Evolutionary conservation across 2,888 invertebrate species (phyloP).

Genomic region (Conomelus anceps): DNA sequence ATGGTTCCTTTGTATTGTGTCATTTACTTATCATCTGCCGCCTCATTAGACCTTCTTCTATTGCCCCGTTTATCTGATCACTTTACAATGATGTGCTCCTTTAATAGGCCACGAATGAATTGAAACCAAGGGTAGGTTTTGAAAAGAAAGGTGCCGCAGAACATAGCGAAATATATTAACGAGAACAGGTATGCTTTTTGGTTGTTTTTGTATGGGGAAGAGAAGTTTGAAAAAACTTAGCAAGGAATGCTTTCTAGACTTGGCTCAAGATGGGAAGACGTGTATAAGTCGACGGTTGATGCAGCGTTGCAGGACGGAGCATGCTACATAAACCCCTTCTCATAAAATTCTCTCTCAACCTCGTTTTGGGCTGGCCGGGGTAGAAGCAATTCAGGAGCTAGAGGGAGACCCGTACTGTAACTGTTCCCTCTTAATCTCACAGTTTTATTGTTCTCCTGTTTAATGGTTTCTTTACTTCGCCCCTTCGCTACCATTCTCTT

Average conservation of each 20-base stretch:
- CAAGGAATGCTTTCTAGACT: background rate
- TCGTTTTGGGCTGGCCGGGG: background rate
- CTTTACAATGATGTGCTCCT: background rate
- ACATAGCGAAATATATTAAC: background rate
- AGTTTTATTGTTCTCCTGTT: slow-evolving; percentile 7
- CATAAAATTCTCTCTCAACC: background rate
- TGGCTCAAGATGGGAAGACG: background rate
- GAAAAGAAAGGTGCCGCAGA: background rate
- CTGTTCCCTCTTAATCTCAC: slow-evolving; percentile 8
- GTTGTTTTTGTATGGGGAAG: background rate
- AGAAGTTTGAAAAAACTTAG: background rate
- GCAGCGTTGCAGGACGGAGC: background rate
- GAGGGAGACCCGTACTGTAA: background rate
- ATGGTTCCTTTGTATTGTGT: no score
- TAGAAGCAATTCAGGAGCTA: background rate
- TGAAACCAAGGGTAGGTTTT: background rate
- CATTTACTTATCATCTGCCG: background rate
- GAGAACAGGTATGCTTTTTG: background rate
- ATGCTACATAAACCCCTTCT: background rate
- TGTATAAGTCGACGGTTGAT: background rate
- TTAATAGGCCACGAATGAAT: background rate
- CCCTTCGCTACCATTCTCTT: background rate
- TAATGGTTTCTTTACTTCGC: slow-evolving; percentile 13
- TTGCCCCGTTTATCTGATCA: background rate
- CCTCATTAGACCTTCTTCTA: background rate